Percentiles rank a stretch among this genome's conserved stretches.
These are phyloP conservation scores for Muscicapa comitata DNA, from an alignment of 2,797 vertebrate species.

Conservation along the genomic window DNA sequence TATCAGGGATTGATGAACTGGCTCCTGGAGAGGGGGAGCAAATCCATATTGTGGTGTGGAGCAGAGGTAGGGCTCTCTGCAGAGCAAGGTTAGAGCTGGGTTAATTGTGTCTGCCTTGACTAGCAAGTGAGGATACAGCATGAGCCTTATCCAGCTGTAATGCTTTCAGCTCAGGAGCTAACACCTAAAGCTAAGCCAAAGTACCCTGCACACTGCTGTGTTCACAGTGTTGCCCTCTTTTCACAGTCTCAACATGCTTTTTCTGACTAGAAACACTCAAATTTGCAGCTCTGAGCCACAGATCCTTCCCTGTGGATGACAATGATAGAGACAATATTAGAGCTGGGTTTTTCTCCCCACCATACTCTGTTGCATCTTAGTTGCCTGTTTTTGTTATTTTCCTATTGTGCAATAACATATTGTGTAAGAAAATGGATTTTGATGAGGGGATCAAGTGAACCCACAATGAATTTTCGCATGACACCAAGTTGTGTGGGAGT, in stretches of 20 bases:
- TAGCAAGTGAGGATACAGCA: background rate
- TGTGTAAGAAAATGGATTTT: background rate
- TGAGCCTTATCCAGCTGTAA: background rate
- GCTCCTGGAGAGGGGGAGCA: background rate
- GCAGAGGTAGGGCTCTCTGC: background rate
- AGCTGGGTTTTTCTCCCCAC: fast-evolving
- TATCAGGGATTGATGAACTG: background rate
- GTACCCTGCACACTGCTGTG: fast-evolving
- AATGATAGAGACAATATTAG: background rate
- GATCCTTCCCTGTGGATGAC: background rate
- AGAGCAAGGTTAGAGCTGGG: background rate
- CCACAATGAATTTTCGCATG: background rate
- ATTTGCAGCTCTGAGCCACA: background rate
- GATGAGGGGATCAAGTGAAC: background rate
- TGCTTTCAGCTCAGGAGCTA: background rate
- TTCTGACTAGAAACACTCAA: background rate
- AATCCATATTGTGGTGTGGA: background rate
- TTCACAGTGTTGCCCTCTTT: background rate
- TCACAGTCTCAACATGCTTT: background rate
- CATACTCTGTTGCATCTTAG: background rate
- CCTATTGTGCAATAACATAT: background rate
- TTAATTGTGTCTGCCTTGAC: background rate
- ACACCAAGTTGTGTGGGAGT: background rate
- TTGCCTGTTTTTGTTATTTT: background rate
- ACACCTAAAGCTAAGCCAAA: background rate